Evolutionary conservation across 2,113 vertebrate genomes (phyloP), one percentile per base, ranked within the genome.

Genomic region (Syngnathus floridae): DNA sequence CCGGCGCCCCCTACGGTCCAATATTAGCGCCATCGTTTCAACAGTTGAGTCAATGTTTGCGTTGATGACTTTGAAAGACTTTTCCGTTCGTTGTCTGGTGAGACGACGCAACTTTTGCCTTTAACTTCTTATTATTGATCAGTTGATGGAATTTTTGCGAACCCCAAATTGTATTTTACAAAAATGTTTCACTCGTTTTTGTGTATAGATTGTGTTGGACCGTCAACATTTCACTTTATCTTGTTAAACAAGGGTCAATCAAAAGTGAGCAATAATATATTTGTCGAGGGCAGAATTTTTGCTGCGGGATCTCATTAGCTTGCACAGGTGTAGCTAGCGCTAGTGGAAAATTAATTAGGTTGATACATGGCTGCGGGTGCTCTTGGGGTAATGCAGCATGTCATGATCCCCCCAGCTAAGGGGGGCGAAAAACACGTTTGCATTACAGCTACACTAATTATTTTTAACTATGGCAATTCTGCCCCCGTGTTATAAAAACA

Each of bases 361-460:
- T 89, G 92, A 91, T 77, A 90, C 87, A 95, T 92, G 89, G 91
- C 92, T 97, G 86, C 86, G 83, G 91, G 91, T 92, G 90, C 90
- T 77, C 81, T 91, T 93, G 90, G 91, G 90, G 92, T 94, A 95
- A 97, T 94, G 94, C 92, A 86, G 88, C 91, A 92, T 93, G 93
- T 92, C 92, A 88, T 89, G 90, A 86, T 91, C 85, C 84, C 79
- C 74, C 70, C 87, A 88, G 92, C 8, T 31, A 72, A 77, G 70
- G 66, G 54, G 65, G 81, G 82, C 78, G 86, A 84, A 66, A 72
- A 83, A 86, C 82, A 85, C 84, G 85, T 91, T 84, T 54, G 21
- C 54, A 35, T 35, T 36, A 56, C 89, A 88, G 84, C 65, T 90
- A 84, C 13, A 14, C 91, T 94, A 95, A 95, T 92, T 95, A 94